These are phyloP conservation scores for Clarias magur DNA, from an alignment of 2,113 vertebrate genomes.

Conservation along the genomic window DNA sequence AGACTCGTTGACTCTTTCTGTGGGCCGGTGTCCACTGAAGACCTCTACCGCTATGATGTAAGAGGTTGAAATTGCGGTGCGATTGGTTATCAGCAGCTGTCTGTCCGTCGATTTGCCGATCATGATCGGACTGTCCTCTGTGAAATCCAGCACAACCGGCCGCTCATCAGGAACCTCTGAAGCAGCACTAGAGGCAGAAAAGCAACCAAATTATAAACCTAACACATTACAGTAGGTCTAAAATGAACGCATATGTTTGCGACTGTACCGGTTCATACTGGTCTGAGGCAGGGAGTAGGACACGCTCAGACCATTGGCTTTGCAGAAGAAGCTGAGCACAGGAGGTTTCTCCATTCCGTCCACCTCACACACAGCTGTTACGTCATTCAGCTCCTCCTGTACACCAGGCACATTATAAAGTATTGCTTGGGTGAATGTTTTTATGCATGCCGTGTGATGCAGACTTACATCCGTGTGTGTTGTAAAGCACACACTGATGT, in stretches of 20 bases:
- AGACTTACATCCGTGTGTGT: conserved; percentile 71
- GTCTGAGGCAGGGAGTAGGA: conserved; percentile 67
- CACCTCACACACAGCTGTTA: conserved; percentile 79
- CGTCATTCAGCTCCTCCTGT: conserved; percentile 77
- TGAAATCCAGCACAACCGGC: conserved; percentile 78
- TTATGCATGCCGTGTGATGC: no score
- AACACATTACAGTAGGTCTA: neutral
- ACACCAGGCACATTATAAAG: conserved; percentile 31
- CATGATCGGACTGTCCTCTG: conserved; percentile 67
- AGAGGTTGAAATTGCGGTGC: conserved; percentile 73
- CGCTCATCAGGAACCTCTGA: neutral
- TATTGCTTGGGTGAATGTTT: neutral
- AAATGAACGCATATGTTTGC: no score
- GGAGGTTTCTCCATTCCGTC: conserved; percentile 81
- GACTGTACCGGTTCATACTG: conserved; percentile 35
- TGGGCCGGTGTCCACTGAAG: conserved; percentile 69
- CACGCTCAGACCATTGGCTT: conserved; percentile 76
- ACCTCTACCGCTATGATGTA: conserved; percentile 80
- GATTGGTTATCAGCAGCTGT: conserved; percentile 82
- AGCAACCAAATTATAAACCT: neutral
- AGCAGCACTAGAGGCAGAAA: conserved; percentile 58
- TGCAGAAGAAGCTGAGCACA: conserved; percentile 75
- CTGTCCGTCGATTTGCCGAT: conserved; percentile 66
- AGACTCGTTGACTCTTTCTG: conserved; percentile 33
- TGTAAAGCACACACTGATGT: conserved; percentile 76